Evolutionary conservation across 2,888 invertebrate genomes (phyloP), one percentile per base, ranked within the genome.

Genomic region (Nephrocerus scutellatus): DNA sequence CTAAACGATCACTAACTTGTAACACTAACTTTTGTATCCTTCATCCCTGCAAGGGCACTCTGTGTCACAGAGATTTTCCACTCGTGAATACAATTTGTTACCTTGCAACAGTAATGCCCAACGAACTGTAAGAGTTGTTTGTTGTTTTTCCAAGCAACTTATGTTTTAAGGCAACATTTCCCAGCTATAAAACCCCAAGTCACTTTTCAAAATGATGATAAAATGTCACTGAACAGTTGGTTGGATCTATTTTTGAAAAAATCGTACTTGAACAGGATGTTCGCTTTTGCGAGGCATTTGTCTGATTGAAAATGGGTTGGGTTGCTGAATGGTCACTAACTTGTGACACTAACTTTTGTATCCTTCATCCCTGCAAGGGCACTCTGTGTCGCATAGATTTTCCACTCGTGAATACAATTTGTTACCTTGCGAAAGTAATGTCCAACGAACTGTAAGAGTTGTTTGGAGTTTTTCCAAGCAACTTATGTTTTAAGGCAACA

Each of bases 271-370:
- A 20, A 22, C 26, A 39, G 42, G 38, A 45, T 47, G 47, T 37
- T 42, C 46, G 50, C 48, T 31, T 33, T 45, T 41, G 47, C 44
- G 45, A 51, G 48, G 44, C 49, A 50, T 43, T 47, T 48, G 43
- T 49, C 47, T 39, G 49, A 38, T 43, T 36, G 33, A 33, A 22
- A 32, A 30, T 32, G 16, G 22, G 12, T 21, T 15, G 15, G 14
- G 22, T 25, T n/a, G n/a, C 4, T 8, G 10, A 22, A 30, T 5
- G 16, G 31, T 35, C 39, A 31, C 10, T 9, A 12, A 36, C 37
- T 28, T 38, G 38, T 30, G 41, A 41, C 42, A 43, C 39, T 39
- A 41, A 37, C 30, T 43, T 43, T 41, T 5, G 19, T 7, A 28
- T 40, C 36, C 21, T 12, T 35, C 6, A 21, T 21, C n/a, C 15